Evolutionary conservation across 1,140 invertebrate genomes (phyloP).

Genomic region (Batillaria attramentaria): DNA sequence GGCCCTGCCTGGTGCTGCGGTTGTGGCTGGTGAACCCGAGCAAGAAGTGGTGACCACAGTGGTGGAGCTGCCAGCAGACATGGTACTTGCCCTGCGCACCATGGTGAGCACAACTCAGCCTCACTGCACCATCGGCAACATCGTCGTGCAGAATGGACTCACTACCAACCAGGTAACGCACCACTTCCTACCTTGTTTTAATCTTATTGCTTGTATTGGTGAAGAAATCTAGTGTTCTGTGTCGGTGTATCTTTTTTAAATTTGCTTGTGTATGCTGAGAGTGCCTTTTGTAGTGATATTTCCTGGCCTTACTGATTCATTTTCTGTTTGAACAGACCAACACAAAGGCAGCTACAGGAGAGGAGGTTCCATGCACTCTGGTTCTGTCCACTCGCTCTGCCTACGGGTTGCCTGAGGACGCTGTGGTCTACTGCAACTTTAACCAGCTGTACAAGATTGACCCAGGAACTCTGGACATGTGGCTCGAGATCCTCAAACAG

Average conservation of each 20-base stretch:
- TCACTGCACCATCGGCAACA: conserved; percentile 92
- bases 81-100: conserved; percentile 79
- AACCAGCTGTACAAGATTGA: conserved; percentile 99
- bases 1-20: conserved; percentile 63
- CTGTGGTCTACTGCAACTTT: conserved; percentile 98
- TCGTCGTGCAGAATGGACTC: conserved; percentile 93
- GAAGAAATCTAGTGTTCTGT: too few species aligned
- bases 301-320: background rate
- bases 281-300: too few species aligned
- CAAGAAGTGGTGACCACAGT: conserved; percentile 49
- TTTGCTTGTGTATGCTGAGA: too few species aligned
- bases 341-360: conserved; percentile 97
- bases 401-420: conserved; percentile 96
- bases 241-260: too few species aligned
- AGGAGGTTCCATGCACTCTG: conserved; percentile 94
- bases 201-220: too few species aligned
- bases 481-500: conserved; percentile 91
- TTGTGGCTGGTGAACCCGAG: conserved; percentile 56
- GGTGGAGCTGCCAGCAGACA: conserved; percentile 45
- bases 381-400: conserved; percentile 95
- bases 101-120: conserved; percentile 86
- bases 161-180: conserved; percentile 84
- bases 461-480: conserved; percentile 92
- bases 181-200: background rate
- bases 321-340: conserved; percentile 79